Conservation (phyloP, 2,888 invertebrate genomes). For the Drosophila histrio region DNA sequence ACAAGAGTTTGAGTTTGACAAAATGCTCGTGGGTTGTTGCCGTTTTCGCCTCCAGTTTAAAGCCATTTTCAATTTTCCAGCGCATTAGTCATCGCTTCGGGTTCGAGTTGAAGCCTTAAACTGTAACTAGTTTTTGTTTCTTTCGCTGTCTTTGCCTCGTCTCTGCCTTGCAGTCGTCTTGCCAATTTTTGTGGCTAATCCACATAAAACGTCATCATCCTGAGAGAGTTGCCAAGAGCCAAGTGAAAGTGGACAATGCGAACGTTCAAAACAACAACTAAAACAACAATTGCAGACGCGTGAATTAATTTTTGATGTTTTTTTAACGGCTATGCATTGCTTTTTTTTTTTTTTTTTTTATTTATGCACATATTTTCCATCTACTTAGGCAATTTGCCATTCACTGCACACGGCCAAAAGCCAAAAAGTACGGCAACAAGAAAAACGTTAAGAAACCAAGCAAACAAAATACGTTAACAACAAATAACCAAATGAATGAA, state of each 20-base stretch:
- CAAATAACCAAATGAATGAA: constrained; percentile 21
- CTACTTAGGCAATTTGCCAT: constrained; percentile 73
- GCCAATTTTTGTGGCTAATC: constrained; percentile 50
- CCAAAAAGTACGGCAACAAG: background rate
- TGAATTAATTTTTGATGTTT: constrained; percentile 67
- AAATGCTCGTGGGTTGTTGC: constrained; percentile 41
- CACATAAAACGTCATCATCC: constrained; percentile 58
- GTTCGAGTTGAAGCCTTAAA: constrained; percentile 50
- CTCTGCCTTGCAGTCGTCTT: constrained; percentile 12
- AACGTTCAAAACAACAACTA: constrained; percentile 17
- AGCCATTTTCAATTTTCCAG: constrained; percentile 72
- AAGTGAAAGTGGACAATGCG: constrained; percentile 71
- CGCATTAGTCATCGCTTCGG: constrained; percentile 67
- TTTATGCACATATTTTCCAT: constrained; percentile 52
- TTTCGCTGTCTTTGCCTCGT: background rate
- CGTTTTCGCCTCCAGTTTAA: constrained; percentile 11
- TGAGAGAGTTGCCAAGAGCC: constrained; percentile 55
- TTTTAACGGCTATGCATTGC: constrained; percentile 26
- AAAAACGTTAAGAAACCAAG: constrained; percentile 6
- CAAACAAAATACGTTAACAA: constrained; percentile 26
- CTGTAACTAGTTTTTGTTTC: constrained; percentile 67
- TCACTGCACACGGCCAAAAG: constrained; percentile 68
- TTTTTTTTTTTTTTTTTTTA: constrained; percentile 21
- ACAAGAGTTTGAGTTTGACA: constrained; percentile 55
- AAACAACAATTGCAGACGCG: constrained; percentile 63